Percentiles rank a stretch among this genome's conserved stretches.
phyloP scores from a whole-genome alignment of 2,888 invertebrate genomes.

The Erynnis tages region DNA sequence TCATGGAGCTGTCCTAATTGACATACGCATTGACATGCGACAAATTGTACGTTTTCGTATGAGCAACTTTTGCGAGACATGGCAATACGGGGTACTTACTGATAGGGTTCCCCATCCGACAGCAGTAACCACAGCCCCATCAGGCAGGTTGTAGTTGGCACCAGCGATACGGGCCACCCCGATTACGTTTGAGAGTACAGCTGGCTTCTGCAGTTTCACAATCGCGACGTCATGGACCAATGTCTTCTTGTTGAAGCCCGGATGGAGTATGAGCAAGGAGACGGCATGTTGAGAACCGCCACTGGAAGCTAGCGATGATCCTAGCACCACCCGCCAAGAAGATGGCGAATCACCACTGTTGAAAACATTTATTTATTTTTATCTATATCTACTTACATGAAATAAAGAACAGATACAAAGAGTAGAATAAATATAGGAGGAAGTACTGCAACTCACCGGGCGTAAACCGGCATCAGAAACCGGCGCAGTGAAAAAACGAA shows the following conservation, averaged over 20 bases:
- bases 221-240: conserved; percentile 41
- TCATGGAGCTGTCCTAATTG: too few relatives aligned
- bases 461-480: too few relatives aligned
- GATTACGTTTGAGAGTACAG: conserved; percentile 27
- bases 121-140: conserved; percentile 27
- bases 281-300: conserved; percentile 37
- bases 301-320: conserved; percentile 30
- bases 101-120: conserved; percentile 36
- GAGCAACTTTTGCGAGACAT: too few relatives aligned
- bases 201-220: conserved; percentile 34
- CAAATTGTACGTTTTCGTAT: too few relatives aligned
- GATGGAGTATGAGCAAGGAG: conserved; percentile 33
- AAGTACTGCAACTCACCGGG: too few relatives aligned
- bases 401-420: too few relatives aligned
- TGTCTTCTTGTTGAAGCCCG: conserved; percentile 31
- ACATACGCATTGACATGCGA: too few relatives aligned
- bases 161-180: conserved; percentile 33
- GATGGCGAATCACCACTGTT: conserved; percentile 32
- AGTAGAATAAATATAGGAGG: too few relatives aligned
- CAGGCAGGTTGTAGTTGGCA: conserved; percentile 33
- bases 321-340: conserved; percentile 35
- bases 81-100: conserved; percentile 25
- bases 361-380: too few relatives aligned
- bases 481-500: too few relatives aligned
- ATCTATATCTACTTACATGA: too few relatives aligned